Base-by-base conservation (phyloP, 2,113 vertebrate species). In the Nothoprocta pentlandii region DNA sequence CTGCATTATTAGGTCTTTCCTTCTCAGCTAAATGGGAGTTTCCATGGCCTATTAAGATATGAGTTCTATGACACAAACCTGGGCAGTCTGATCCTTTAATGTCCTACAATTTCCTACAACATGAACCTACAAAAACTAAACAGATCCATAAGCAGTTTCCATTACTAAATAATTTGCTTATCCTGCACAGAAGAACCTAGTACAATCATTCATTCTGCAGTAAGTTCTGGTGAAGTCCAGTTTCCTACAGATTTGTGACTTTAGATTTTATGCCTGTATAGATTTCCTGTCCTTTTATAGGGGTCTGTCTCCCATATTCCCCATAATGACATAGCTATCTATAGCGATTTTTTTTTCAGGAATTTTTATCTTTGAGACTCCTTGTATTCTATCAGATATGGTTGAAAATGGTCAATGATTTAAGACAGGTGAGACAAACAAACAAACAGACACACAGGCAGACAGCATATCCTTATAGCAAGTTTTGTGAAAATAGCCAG, bases 131-230 rank as follows among this genome's bases (percentile, higher is more conserved):
- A 88, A 42, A 85, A 88, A 32, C 59, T 80, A 92, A 59, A 39
- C 47, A 87, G 44, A 74, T 49, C 53, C 28, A 86, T 10, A 47
- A 44, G 36, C n/a, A 80, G 34, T 85, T 89, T 80, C 78, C 87
- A 85, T 75, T 75, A 75, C 46, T 82, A 89, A 89, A 68, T 75
- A 79, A 92, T 78, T 70, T 51, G 70, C 67, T 81, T 81, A n/a
- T 54, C 61, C 82, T 70, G 26, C 62, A n/a, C 58, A 92, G 78
- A 69, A 88, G 85, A 94, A 71, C 11, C 56, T 74, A 51, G 17
- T 23, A 54, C 30, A 79, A 44, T 74, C 66, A 74, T 91, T 34
- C 51, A 61, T 20, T 71, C 63, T 12, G 51, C 76, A 23, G 42
- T 74, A 82, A 85, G 58, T 76, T 88, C 75, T 93, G 44, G 51